Evolutionary conservation across 2,113 vertebrate species (phyloP), one percentile per base, ranked within the genome.

Genomic region (Xyrauchen texanus): DNA sequence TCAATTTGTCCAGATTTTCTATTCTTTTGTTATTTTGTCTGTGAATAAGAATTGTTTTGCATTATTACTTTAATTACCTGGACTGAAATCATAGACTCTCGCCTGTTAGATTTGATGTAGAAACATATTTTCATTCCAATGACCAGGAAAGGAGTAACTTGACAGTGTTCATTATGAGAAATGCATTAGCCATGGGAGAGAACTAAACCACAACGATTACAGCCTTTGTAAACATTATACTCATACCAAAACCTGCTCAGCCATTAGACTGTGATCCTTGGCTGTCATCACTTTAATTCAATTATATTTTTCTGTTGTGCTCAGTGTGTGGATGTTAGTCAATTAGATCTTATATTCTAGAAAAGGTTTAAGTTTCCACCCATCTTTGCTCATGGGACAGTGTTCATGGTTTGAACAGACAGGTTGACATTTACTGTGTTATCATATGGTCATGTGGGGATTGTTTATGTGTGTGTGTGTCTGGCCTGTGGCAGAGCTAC

Each of bases 401-500:
- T 55, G 46, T 81, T 83, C 60, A 64, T 81, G n/a, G 47, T 64
- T 77, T 62, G 34, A 78, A 77, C 60, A 45, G 62, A 58, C 42
- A 55, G 62, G 15, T 53, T 83, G 52, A 58, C 46, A 62, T 83
- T 76, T 66, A 67, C 13, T 71, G 51, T 44, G 68, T 72, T 45
- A 7, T 44, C 9, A 57, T 42, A 5, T 61, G 21, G 21, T 34
- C 21, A 34, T 34, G 21, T 34, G 21, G 21, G 21, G 6, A 12
- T 78, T 46, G 11, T 2, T 74, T 53, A 70, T 45, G 70, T 53
- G 9, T 60, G 13, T 13, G 9, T 34, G 15, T n/a, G 45, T 62
- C 45, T 63, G 21, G 21, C 21, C 3, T 34, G 21, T 34, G 21
- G 21, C 21, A 12, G 47, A 97, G 81, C 91, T 85, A 95, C 96